Evolutionary conservation across 2,797 vertebrate genomes (phyloP).

Genomic region (Enteromius thamalakanensis): DNA sequence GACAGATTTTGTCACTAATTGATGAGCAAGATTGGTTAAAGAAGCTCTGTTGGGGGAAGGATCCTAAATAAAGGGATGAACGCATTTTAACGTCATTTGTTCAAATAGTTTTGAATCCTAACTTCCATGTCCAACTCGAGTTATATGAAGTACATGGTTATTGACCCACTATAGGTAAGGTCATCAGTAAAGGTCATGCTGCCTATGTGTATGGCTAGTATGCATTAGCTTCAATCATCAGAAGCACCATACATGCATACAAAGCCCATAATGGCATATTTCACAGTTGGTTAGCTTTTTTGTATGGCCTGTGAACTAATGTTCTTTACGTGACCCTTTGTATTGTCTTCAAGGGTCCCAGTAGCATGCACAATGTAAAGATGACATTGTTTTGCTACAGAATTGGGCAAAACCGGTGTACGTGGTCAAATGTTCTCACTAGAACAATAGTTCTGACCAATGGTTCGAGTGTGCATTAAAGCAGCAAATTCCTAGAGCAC

Average conservation of each 20-base stretch:
- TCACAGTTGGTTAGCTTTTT: constrained; percentile 75
- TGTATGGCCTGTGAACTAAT: constrained; percentile 66
- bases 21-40: constrained; percentile 50
- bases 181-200: constrained; percentile 70
- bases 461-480: constrained; percentile 24
- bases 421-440: constrained; percentile 1
- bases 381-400: constrained; percentile 9
- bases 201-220: constrained; percentile 63
- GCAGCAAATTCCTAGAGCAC: constrained; percentile 1
- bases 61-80: constrained; percentile 4
- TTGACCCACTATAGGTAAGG: constrained; percentile 59
- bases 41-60: constrained; percentile 43
- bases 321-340: constrained; percentile 64
- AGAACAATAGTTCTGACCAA: neutral
- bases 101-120: neutral
- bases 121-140: neutral
- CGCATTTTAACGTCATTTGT: neutral
- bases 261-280: constrained; percentile 77
- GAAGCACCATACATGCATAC: constrained; percentile 65
- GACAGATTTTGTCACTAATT: constrained; percentile 48
- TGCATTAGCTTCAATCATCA: constrained; percentile 62
- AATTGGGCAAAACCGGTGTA: constrained; percentile 13
- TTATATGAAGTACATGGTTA: constrained; percentile 53
- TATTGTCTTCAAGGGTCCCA: constrained; percentile 58
- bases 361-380: constrained; percentile 42